Percentiles rank a stretch among this genome's conserved stretches.
Conservation (phyloP, 2,113 vertebrate genomes). For the Zingel zingel region DNA sequence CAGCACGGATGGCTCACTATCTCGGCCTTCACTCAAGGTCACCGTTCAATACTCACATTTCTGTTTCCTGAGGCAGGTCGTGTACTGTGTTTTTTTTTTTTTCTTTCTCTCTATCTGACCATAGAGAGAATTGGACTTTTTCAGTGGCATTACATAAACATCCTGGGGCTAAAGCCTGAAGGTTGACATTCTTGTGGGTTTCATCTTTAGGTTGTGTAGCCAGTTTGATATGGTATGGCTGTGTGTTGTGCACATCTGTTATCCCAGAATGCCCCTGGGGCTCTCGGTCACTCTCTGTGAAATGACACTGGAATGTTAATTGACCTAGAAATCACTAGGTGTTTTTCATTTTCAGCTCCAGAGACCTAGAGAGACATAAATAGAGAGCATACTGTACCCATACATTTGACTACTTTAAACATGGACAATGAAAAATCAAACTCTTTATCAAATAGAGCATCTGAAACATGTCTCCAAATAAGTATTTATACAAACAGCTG, state of each 20-base stretch:
- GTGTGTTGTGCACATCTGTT: slow-evolving; percentile 43
- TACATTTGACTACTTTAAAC: not conserved
- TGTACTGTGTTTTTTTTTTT: slow-evolving; percentile 6
- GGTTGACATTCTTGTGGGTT: slow-evolving; percentile 45
- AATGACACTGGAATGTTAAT: slow-evolving; percentile 70
- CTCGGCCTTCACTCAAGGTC: slow-evolving; percentile 53
- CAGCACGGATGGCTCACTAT: slow-evolving; percentile 31
- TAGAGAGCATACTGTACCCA: not conserved
- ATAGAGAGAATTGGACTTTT: not conserved
- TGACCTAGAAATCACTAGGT: slow-evolving; percentile 61
- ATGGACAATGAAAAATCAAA: not conserved
- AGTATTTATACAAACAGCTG: not conserved
- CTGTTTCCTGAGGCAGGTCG: slow-evolving; percentile 34
- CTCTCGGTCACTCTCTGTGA: slow-evolving; percentile 44
- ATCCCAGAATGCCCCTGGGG: slow-evolving; percentile 51
- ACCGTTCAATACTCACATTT: slow-evolving; percentile 34
- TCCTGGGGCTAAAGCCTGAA: slow-evolving; percentile 34
- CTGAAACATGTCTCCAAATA: not conserved
- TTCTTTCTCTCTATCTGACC: slow-evolving; percentile 1
- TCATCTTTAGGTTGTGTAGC: slow-evolving; percentile 48
- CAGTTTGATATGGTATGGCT: slow-evolving; percentile 34
- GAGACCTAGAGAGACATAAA: not conserved
- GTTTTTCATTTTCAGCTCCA: slow-evolving; percentile 32
- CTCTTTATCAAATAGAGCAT: not conserved
- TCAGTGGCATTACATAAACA: slow-evolving; percentile 30